These are phyloP conservation scores for Zoanthus sociatus DNA, from an alignment of 92 coral and sea anemone genomes.

Conservation along the genomic window DNA sequence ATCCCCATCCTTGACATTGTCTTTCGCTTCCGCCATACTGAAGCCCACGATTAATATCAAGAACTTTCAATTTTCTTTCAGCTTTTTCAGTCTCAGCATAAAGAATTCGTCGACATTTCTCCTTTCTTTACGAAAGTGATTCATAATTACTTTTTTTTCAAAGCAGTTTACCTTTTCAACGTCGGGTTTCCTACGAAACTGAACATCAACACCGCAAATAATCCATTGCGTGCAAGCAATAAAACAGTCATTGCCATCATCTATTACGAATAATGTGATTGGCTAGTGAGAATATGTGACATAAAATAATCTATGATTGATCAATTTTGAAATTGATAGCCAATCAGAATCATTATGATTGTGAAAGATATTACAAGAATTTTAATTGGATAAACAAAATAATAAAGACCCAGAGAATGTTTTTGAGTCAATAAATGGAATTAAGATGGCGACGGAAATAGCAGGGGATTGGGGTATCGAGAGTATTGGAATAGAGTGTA, in stretches of 20 bases:
- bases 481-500: constrained; percentile 46
- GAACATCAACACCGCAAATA: neutral
- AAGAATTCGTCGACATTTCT: neutral
- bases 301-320: constrained; percentile 55
- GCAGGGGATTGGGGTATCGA: constrained; percentile 68
- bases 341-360: constrained; percentile 10
- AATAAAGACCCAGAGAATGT: constrained; percentile 37
- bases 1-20: neutral
- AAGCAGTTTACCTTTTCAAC: neutral
- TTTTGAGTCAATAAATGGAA: constrained; percentile 31
- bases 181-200: neutral
- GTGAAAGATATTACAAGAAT: constrained; percentile 10
- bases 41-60: neutral
- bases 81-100: neutral
- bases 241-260: neutral
- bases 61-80: neutral
- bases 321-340: neutral
- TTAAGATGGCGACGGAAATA: constrained; percentile 90
- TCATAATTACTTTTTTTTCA: neutral
- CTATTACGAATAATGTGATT: constrained; percentile 36
- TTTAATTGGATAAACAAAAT: constrained; percentile 38
- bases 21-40: constrained; percentile 21
- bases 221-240: neutral
- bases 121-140: neutral
- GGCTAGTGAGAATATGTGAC: neutral